These are phyloP conservation scores for Poecilia picta DNA, from an alignment of 2,797 vertebrate genomes.

Conservation along the genomic window DNA sequence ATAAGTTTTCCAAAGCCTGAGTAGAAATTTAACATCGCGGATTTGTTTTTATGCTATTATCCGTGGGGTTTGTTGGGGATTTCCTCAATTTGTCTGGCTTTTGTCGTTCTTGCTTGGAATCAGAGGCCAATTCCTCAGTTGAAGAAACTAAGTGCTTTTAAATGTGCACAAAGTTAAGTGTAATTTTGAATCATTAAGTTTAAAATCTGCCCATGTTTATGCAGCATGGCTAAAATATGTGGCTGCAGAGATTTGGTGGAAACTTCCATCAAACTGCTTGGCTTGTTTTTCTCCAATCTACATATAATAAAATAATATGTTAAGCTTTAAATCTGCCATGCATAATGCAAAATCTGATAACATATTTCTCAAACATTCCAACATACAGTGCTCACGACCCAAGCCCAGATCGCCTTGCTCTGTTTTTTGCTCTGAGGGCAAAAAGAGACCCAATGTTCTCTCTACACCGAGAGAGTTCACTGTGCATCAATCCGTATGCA, in stretches of 20 bases:
- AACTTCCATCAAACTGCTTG: background rate
- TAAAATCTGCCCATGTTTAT: background rate
- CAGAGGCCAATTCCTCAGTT: background rate
- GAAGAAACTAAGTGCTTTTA: background rate
- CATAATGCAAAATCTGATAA: background rate
- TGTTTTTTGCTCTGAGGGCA: background rate
- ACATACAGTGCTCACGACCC: background rate
- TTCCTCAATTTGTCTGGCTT: background rate
- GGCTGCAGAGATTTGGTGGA: background rate
- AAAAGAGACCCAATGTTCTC: background rate
- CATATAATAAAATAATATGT: background rate
- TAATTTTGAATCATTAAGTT: background rate
- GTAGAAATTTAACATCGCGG: background rate
- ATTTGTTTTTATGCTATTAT: background rate
- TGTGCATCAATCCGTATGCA: background rate
- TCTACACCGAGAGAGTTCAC: background rate
- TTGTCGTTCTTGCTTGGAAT: background rate
- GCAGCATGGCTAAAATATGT: background rate
- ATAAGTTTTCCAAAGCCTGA: background rate
- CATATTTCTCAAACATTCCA: background rate
- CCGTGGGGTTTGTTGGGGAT: background rate
- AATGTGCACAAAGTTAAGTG: background rate
- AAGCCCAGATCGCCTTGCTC: background rate
- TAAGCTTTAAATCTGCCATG: background rate
- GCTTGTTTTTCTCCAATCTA: background rate